Conservation (phyloP, 2,888 invertebrate genomes). For the Archips xylosteana region DNA sequence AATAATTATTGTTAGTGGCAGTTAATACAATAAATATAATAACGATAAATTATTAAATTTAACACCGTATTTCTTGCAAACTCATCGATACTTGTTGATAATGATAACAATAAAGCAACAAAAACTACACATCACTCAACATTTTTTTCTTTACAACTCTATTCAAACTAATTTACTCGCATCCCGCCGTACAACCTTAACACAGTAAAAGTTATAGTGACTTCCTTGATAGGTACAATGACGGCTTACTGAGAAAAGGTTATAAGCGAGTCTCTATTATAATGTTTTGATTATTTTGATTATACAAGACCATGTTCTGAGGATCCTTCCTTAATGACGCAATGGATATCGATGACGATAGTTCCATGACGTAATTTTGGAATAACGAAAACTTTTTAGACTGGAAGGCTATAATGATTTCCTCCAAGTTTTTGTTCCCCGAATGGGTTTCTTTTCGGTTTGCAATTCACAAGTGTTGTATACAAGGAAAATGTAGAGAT, state of each 20-base stretch:
- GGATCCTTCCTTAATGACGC: neutral
- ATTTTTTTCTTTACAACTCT: neutral
- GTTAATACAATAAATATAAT: too few species aligned
- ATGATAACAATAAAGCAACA: neutral
- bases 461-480: neutral
- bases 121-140: neutral
- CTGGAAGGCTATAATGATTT: neutral
- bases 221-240: neutral
- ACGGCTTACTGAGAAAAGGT: neutral
- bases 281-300: neutral
- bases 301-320: neutral
- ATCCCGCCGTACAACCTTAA: neutral
- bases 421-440: neutral
- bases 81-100: neutral
- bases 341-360: conserved; percentile 1
- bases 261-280: neutral
- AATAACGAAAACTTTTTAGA: neutral
- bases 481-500: conserved; percentile 5
- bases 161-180: neutral
- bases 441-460: conserved; percentile 1
- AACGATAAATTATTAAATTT: neutral
- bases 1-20: too few species aligned
- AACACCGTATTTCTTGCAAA: neutral
- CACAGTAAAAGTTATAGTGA: neutral
- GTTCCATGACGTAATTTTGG: neutral